Evolutionary conservation across 2,113 vertebrate genomes (phyloP).

Genomic region (Triplophysa tibetana): DNA sequence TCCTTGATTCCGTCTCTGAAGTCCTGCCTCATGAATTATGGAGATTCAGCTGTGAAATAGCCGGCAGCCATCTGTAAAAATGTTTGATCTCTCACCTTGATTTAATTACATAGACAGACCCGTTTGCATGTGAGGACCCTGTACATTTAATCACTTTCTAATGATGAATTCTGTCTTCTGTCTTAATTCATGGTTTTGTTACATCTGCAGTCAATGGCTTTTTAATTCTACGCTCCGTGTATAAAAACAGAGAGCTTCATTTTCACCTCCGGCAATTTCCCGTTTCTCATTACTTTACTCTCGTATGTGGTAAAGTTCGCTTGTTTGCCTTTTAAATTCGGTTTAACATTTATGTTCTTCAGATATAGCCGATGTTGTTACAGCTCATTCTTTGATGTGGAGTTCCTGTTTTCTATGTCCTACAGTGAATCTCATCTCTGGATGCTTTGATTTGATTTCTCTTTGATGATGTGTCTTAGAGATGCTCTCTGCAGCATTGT

Average conservation of each 20-base stretch:
- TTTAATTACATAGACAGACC: slow-evolving; percentile 5
- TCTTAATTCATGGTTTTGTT: slow-evolving; percentile 18
- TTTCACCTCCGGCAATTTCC: slow-evolving; percentile 7
- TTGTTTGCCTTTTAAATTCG: slow-evolving; percentile 28
- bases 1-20: not conserved
- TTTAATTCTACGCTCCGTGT: not conserved
- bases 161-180: slow-evolving; percentile 12
- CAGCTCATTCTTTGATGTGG: slow-evolving; percentile 40
- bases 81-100: slow-evolving; percentile 42
- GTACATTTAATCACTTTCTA: slow-evolving; percentile 31
- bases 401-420: slow-evolving; percentile 28
- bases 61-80: slow-evolving; percentile 30
- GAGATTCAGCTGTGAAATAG: not conserved
- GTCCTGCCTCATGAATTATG: slow-evolving; percentile 22
- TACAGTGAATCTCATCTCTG: slow-evolving; percentile 22
- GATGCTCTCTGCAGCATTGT: slow-evolving; percentile 21
- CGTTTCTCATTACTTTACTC: slow-evolving; percentile 9
- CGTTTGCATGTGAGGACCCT: not conserved
- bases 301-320: not conserved
- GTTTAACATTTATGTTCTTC: slow-evolving; percentile 37
- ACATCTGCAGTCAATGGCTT: not conserved
- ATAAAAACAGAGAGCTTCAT: not conserved
- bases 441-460: slow-evolving; percentile 39
- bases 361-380: slow-evolving; percentile 4
- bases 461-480: slow-evolving; percentile 41